These are phyloP conservation scores for Vollenhovia emeryi DNA, from an alignment of 1,140 invertebrate genomes.

Conservation along the genomic window DNA sequence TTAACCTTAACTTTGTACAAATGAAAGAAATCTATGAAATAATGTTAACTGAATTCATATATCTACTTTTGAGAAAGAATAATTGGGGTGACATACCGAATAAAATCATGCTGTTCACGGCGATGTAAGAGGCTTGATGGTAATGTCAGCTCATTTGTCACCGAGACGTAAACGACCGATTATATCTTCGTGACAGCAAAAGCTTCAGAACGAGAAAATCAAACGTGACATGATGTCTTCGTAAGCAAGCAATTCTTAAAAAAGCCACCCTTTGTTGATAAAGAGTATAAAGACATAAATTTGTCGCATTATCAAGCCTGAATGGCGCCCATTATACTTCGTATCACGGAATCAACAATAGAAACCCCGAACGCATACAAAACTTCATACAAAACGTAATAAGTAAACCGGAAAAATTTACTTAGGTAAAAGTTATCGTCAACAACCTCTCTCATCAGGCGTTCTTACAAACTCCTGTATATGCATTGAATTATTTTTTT, in stretches of 20 bases:
- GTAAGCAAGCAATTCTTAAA: conserved; percentile 10
- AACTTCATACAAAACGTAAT: conserved; percentile 3
- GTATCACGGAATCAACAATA: background rate
- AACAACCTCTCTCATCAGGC: background rate
- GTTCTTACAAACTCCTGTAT: background rate
- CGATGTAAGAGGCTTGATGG: background rate
- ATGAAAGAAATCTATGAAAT: background rate
- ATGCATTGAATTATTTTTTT: background rate
- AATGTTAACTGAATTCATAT: background rate
- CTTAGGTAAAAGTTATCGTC: background rate
- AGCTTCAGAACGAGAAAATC: background rate
- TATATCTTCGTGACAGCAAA: conserved; percentile 6
- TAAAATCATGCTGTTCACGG: conserved; percentile 18
- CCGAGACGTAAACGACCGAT: background rate
- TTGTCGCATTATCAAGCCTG: background rate
- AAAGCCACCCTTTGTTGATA: conserved; percentile 13
- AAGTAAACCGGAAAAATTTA: conserved; percentile 1
- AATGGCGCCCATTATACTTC: conserved; percentile 16
- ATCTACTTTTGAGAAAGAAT: background rate
- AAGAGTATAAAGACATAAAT: background rate
- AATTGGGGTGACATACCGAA: background rate
- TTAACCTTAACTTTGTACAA: background rate
- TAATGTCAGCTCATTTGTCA: conserved; percentile 24
- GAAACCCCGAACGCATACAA: conserved; percentile 15
- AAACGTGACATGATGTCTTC: background rate